A percentile compares a stretch with the other conserved stretches of the same genome.
Evolutionary conservation across 2,797 vertebrate species (phyloP).

Genomic region (Ctenopoma multispine): DNA sequence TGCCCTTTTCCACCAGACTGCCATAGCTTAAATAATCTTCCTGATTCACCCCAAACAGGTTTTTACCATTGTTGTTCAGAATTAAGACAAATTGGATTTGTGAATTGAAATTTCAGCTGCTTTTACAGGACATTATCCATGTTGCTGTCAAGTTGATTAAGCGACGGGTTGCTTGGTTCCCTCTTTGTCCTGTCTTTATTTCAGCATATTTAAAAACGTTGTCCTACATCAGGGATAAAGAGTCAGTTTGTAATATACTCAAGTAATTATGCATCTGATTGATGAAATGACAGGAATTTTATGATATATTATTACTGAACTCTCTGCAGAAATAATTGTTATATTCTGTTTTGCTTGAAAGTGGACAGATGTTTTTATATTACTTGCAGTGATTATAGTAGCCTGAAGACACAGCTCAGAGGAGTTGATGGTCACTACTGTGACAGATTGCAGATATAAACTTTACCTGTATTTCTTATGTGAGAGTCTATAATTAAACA

Average conservation of each 20-base stretch:
- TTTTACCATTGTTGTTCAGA: too few relatives aligned
- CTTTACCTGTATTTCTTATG: conserved; percentile 76
- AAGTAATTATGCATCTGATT: conserved; percentile 28
- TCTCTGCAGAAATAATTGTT: conserved; percentile 22
- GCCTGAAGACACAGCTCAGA: conserved; percentile 52
- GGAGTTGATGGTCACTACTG: conserved; percentile 63
- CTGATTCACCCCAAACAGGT: background rate
- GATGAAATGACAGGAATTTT: conserved; percentile 38
- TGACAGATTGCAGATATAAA: conserved; percentile 63
- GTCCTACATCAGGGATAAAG: conserved; percentile 17
- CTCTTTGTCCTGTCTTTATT: conserved; percentile 12
- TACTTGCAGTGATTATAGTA: conserved; percentile 62
- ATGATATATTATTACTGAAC: conserved; percentile 23
- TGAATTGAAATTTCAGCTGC: background rate
- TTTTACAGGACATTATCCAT: background rate
- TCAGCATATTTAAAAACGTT: conserved; percentile 19
- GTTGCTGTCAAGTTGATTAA: background rate
- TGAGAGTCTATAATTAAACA: conserved; percentile 75
- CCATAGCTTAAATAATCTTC: background rate
- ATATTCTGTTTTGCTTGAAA: conserved; percentile 47
- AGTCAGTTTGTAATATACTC: conserved; percentile 22
- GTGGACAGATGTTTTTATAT: conserved; percentile 64
- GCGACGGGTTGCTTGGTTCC: background rate
- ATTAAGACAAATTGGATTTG: background rate
- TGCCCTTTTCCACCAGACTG: background rate